Evolutionary conservation across 2,797 vertebrate species (phyloP).

Genomic region (Pelodytes ibericus): DNA sequence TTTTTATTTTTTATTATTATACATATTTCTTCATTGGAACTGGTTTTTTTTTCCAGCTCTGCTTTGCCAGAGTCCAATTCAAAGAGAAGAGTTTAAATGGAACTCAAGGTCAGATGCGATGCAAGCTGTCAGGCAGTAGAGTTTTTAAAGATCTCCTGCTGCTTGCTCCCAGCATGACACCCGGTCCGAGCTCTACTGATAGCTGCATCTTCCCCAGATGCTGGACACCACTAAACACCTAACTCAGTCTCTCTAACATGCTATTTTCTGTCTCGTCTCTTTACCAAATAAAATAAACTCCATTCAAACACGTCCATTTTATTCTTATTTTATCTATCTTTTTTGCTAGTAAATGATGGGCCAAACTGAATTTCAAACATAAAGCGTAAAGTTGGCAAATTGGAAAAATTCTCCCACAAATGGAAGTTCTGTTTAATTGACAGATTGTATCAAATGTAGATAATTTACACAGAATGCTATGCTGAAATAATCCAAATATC

Average conservation of each 20-base stretch:
- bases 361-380: no score
- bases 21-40: conserved; percentile 6
- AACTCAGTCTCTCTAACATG: conserved; percentile 6
- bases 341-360: not conserved
- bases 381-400: no score
- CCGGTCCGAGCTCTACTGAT: conserved; percentile 3
- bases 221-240: conserved; percentile 23
- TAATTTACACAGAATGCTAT: no score
- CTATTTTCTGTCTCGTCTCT: conserved; percentile 18
- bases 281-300: not conserved
- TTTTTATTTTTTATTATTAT: not conserved
- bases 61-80: conserved; percentile 23
- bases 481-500: no score
- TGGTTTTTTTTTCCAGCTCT: not conserved
- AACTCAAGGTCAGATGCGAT: conserved; percentile 46
- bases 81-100: conserved; percentile 44
- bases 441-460: no score
- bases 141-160: conserved; percentile 44
- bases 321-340: not conserved
- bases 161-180: conserved; percentile 38
- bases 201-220: conserved; percentile 23
- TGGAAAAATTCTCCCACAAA: no score
- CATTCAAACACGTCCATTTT: no score
- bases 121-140: conserved; percentile 42
- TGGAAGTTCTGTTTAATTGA: no score